phyloP scores from a whole-genome alignment of 2,888 invertebrate species.

The Caenorhabditis doughertyi region DNA sequence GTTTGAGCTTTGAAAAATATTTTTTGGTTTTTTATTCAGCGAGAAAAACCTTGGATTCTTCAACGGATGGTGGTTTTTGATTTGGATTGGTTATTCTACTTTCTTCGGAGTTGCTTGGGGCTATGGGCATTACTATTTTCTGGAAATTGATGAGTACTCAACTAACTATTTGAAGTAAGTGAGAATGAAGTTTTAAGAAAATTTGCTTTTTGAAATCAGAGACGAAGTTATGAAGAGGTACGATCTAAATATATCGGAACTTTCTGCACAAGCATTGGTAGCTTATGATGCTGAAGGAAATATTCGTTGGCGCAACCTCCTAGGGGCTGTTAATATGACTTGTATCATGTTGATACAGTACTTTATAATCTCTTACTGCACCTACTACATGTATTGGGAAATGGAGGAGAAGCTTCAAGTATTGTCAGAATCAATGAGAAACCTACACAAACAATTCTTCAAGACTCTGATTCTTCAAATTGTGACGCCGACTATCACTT shows the following conservation, averaged over 20 bases:
- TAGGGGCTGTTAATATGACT: slow-evolving; percentile 1
- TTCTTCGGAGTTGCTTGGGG: background rate
- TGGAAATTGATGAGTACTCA: slow-evolving; percentile 20
- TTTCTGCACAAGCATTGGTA: slow-evolving; percentile 7
- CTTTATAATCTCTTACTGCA: slow-evolving; percentile 28
- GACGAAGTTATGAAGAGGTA: slow-evolving; percentile 20
- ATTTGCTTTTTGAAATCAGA: background rate
- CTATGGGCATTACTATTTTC: background rate
- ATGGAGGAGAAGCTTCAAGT: slow-evolving; percentile 29
- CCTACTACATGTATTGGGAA: background rate
- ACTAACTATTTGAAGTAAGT: background rate
- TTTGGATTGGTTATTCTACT: background rate
- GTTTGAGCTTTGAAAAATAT: background rate
- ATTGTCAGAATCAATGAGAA: background rate
- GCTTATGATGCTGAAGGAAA: background rate
- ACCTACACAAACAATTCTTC: slow-evolving; percentile 23
- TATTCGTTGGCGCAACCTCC: slow-evolving; percentile 20
- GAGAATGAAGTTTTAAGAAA: background rate
- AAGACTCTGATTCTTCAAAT: slow-evolving; percentile 16
- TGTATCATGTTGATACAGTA: slow-evolving; percentile 28
- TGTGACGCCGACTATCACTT: slow-evolving; percentile 11
- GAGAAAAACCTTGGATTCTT: background rate
- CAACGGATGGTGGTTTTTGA: background rate
- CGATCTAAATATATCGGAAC: background rate
- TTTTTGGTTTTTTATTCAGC: background rate